Conservation (phyloP, 2,888 invertebrate genomes). For the Rhaphigaster nebulosa region DNA sequence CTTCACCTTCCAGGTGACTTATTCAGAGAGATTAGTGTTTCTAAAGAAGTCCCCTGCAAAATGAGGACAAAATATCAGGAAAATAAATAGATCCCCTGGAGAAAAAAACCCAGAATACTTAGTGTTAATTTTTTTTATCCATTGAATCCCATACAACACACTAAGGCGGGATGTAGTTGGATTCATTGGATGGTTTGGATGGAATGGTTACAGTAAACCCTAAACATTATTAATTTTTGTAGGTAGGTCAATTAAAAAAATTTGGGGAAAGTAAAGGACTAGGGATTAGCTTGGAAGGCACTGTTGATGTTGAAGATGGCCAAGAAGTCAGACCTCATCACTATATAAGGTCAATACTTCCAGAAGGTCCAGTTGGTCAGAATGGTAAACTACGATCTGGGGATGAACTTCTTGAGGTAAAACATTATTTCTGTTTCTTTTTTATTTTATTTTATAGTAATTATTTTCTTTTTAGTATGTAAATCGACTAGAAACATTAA, state of each 20-base stretch:
- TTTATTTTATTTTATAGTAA: not conserved
- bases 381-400: constrained; percentile 91
- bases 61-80: not conserved
- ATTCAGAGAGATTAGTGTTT: too few relatives aligned
- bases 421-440: constrained; percentile 53
- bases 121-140: not conserved
- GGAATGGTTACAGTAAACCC: not conserved
- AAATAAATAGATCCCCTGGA: not conserved
- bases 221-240: constrained; percentile 62
- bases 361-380: constrained; percentile 97
- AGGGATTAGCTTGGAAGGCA: constrained; percentile 97
- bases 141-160: not conserved
- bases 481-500: too few relatives aligned
- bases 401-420: constrained; percentile 89
- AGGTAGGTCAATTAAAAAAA: constrained; percentile 94
- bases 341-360: constrained; percentile 95
- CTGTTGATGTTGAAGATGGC: constrained; percentile 98
- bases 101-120: not conserved
- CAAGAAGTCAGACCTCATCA: constrained; percentile 98
- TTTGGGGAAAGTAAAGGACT: constrained; percentile 92
- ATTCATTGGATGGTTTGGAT: not conserved
- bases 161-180: not conserved
- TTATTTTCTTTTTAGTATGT: too few relatives aligned
- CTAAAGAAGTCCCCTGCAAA: too few relatives aligned
- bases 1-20: too few relatives aligned